Percentiles rank a stretch among this genome's conserved stretches.
phyloP scores from a whole-genome alignment of 2,113 vertebrate species.

The Pluvianellus socialis region DNA sequence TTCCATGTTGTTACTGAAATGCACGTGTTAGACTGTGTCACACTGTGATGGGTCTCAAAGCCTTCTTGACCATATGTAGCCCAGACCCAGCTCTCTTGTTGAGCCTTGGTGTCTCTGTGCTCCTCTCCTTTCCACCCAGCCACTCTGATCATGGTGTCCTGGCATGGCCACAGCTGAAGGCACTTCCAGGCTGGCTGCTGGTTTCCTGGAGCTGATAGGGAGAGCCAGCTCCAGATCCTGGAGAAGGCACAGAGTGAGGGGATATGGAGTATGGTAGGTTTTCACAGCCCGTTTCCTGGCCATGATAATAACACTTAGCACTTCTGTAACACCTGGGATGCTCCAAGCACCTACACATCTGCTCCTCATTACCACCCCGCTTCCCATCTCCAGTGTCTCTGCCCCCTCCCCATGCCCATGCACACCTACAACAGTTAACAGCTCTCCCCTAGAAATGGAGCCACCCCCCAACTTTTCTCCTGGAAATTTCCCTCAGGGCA shows the following conservation, averaged over 20 bases:
- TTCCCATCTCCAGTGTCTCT: neutral
- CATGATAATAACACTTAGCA: slow-evolving; percentile 51
- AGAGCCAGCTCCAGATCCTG: neutral
- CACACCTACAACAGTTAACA: neutral
- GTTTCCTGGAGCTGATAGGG: neutral
- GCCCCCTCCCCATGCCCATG: rapidly evolving
- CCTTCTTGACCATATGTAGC: neutral
- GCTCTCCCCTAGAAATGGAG: neutral
- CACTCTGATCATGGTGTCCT: neutral
- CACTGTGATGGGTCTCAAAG: neutral
- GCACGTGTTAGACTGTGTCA: neutral
- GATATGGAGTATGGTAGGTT: neutral
- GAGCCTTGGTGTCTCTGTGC: neutral
- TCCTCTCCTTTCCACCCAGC: neutral
- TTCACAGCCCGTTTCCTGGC: slow-evolving; percentile 45
- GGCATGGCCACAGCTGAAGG: neutral
- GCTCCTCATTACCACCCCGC: slow-evolving; percentile 19
- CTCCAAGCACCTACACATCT: slow-evolving; percentile 34
- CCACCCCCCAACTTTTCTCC: neutral
- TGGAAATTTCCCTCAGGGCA: neutral
- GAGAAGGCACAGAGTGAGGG: neutral
- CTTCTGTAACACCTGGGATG: slow-evolving; percentile 48
- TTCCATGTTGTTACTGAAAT: neutral
- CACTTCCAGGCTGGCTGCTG: neutral
- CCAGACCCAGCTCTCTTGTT: neutral